A percentile compares a stretch with the other conserved stretches of the same genome.
phyloP scores from a whole-genome alignment of 2,113 vertebrate genomes.

The Thalassarche chlororhynchos region DNA sequence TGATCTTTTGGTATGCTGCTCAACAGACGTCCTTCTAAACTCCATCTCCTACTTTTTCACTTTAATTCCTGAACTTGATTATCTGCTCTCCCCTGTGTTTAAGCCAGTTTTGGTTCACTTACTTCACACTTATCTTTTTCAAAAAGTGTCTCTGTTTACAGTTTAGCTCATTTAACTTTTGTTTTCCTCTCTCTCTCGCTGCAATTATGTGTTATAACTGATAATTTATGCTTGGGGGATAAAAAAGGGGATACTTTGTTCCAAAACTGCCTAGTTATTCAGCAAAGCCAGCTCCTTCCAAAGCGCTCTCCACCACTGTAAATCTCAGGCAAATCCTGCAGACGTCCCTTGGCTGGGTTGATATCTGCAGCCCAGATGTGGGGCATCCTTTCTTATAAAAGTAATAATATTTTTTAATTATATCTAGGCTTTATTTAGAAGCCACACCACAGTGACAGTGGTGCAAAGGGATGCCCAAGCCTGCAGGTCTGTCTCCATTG shows the following conservation, averaged over 20 bases:
- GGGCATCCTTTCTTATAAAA: not conserved
- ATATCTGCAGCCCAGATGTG: not conserved
- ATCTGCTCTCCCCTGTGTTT: constrained; percentile 14
- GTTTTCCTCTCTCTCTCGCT: not conserved
- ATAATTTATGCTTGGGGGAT: not conserved
- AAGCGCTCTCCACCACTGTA: not conserved
- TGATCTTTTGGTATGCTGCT: not conserved
- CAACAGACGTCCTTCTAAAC: not conserved
- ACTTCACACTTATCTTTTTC: not conserved
- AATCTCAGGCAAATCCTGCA: not conserved
- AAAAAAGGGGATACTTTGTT: not conserved
- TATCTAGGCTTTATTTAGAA: not conserved
- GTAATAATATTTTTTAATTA: not conserved
- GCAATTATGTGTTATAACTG: not conserved
- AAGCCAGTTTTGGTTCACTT: constrained; percentile 39
- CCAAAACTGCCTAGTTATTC: not conserved
- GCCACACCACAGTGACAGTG: no score
- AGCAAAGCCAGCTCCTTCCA: not conserved
- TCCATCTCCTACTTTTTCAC: not conserved
- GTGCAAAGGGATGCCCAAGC: not conserved
- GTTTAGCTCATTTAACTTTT: not conserved
- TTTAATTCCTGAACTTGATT: constrained; percentile 13
- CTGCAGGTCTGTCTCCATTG: not conserved
- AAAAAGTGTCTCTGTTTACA: not conserved
- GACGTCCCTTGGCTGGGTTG: not conserved